Base-by-base conservation (phyloP, 2,113 vertebrate species). In the Meleagris gallopavo region DNA sequence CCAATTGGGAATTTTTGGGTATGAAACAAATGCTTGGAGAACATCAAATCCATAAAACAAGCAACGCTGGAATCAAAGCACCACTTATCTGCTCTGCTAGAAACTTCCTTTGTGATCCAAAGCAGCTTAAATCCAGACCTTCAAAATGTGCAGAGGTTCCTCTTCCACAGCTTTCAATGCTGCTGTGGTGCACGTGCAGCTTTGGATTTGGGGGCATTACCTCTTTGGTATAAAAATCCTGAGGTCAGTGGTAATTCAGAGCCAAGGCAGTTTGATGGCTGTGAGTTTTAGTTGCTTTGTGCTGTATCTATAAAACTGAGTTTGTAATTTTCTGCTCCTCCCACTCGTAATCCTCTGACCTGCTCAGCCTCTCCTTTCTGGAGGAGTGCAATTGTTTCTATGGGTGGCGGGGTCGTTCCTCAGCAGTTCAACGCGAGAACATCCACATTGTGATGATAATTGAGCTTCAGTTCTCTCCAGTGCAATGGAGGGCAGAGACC, bases 401-500 rank as follows among this genome's bases (percentile, higher is more conserved):
- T 16, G 36, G 41, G 4, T 16, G 29, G 2, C 3, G 45, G n/a
- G 9, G 5, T 20, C 16, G 22, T 62, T 80, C 6, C 41, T 45
- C 75, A 29, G 50, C 46, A 57, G 4, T 60, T 58, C 4, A 27
- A 54, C 7, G 8, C 13, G 18, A 60, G 65, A 90, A 60, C 21
- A 11, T 8, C 5, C 43, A 50, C 20, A 4, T 5, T 60, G 34
- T 25, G 20, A 17, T 16, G n/a, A 29, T 38, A 58, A 48, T 32
- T 4, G 27, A n/a, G n/a, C 17, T 30, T 38, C 9, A 10, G 43
- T 1, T 24, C 55, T 29, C 0, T 2, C 1, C 2, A 3, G 65
- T 21, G 20, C 34, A 46, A 5, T 1, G 20, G 13, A 2, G n/a
- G 2, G 34, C 22, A 14, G 45, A 3, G 6, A 2, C 6, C 2